phyloP scores from a whole-genome alignment of 2,113 vertebrate species.

The Strix aluco region DNA sequence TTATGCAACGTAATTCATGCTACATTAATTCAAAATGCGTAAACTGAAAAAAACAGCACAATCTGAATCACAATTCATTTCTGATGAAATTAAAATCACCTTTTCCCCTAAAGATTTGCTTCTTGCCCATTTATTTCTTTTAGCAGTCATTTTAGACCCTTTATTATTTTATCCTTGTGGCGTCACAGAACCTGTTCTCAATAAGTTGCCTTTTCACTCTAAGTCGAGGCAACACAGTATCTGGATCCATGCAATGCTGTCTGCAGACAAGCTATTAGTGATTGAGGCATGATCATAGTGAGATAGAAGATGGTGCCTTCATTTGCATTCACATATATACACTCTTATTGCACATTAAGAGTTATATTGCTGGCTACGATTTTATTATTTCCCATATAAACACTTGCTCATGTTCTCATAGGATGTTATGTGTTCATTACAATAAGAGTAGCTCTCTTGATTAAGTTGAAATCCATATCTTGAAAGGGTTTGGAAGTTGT shows the following conservation, averaged over 20 bases:
- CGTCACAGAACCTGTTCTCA: neutral
- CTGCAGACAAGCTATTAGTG: neutral
- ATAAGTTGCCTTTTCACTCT: neutral
- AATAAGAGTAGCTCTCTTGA: neutral
- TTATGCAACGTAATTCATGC: constrained; percentile 26
- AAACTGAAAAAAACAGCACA: neutral
- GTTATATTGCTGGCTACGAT: neutral
- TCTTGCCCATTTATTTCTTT: neutral
- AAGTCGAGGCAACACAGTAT: neutral
- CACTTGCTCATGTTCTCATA: neutral
- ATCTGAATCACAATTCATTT: neutral
- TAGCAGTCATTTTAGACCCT: neutral
- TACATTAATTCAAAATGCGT: constrained; percentile 33
- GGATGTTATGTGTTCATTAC: neutral
- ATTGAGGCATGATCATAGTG: neutral
- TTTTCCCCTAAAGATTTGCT: neutral
- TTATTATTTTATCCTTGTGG: neutral
- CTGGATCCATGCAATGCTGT: neutral
- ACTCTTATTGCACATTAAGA: neutral
- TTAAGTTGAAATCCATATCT: neutral
- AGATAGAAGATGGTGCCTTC: neutral
- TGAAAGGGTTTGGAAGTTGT: neutral
- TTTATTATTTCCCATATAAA: constrained; percentile 40
- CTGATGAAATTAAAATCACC: neutral
- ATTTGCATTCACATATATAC: neutral